phyloP scores from a whole-genome alignment of 1,140 invertebrate genomes.

The Probaryconus sp. region DNA sequence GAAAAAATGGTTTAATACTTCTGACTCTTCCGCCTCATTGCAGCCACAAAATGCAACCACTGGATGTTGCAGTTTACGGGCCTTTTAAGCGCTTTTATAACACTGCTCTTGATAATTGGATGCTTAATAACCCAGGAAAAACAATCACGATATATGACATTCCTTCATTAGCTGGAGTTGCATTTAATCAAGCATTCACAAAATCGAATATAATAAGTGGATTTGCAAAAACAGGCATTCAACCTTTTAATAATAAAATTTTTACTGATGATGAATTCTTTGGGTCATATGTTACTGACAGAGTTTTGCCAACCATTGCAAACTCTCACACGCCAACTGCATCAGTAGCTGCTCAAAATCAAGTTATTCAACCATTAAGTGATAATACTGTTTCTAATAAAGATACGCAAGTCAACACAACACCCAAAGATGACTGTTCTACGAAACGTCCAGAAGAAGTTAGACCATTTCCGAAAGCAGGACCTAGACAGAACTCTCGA shows the following conservation, averaged over 20 bases:
- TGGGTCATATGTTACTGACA: neutral
- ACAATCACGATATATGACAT: neutral
- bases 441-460: neutral
- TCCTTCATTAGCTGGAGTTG: neutral
- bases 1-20: conserved; percentile 51
- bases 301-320: neutral
- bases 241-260: neutral
- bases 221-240: neutral
- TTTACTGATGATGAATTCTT: neutral
- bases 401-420: neutral
- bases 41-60: conserved; percentile 76
- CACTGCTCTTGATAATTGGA: neutral
- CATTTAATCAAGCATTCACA: neutral
- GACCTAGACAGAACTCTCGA: neutral
- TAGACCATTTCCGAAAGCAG: conserved; percentile 3
- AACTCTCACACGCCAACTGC: neutral
- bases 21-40: conserved; percentile 77
- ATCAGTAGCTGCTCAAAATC: conserved; percentile 3
- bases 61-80: conserved; percentile 74
- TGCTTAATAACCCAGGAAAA: neutral
- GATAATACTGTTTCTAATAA: neutral
- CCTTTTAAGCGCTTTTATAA: conserved; percentile 68
- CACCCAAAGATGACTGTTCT: neutral
- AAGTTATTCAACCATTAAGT: neutral
- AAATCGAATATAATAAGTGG: neutral